These are phyloP conservation scores for Andrena praecox DNA, from an alignment of 2,888 invertebrate genomes.

Conservation along the genomic window DNA sequence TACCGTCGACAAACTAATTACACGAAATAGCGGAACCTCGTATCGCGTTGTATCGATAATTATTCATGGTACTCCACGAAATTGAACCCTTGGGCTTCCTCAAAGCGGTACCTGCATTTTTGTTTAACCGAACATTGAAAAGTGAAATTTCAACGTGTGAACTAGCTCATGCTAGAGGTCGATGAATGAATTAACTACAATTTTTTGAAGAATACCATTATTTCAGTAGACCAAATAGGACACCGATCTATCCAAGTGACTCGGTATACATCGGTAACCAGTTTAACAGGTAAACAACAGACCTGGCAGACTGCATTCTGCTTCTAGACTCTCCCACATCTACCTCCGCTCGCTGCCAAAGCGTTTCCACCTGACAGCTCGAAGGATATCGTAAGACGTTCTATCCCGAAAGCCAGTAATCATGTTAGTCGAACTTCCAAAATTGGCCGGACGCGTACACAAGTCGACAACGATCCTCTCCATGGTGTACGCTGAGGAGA, in stretches of 20 bases:
- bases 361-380: slow-evolving; percentile 47
- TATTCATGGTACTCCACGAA: slow-evolving; percentile 29
- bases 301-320: not conserved
- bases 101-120: slow-evolving; percentile 5
- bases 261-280: not conserved
- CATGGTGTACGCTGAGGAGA: slow-evolving; percentile 19
- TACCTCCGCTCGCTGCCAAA: slow-evolving; percentile 16
- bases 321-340: slow-evolving; percentile 18
- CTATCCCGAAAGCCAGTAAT: slow-evolving; percentile 45
- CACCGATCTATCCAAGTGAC: not conserved
- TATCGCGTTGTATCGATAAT: slow-evolving; percentile 52
- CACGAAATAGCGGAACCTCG: slow-evolving; percentile 55
- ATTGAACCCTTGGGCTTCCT: slow-evolving; percentile 25
- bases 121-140: slow-evolving; percentile 2
- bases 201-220: not conserved
- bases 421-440: slow-evolving; percentile 51
- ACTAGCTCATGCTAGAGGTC: not conserved
- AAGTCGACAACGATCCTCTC: slow-evolving; percentile 16
- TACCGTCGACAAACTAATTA: slow-evolving; percentile 56
- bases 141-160: not conserved
- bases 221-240: not conserved
- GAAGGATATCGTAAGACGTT: slow-evolving; percentile 47
- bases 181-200: not conserved
- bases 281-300: not conserved
- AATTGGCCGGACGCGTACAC: slow-evolving; percentile 42